A percentile compares a stretch with the other conserved stretches of the same genome.
These are phyloP conservation scores for Cheilosia grossa DNA, from an alignment of 2,888 invertebrate species.

Conservation along the genomic window DNA sequence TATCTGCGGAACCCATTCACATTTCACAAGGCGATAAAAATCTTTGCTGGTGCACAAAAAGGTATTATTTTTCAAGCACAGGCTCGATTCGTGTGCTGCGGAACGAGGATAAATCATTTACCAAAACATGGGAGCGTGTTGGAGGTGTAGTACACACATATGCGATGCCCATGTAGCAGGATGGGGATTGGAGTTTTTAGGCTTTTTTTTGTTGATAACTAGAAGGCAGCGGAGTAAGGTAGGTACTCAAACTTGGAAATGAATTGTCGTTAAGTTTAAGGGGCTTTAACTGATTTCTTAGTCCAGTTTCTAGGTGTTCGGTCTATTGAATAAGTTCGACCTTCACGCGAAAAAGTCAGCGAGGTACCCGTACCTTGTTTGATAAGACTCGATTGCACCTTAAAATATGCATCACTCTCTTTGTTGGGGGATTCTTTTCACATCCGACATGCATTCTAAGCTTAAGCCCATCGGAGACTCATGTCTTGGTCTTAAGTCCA, in stretches of 20 bases:
- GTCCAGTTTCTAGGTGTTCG: too few relatives aligned
- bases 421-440: too few relatives aligned
- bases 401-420: too few relatives aligned
- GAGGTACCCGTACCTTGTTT: too few relatives aligned
- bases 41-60: conserved; percentile 49
- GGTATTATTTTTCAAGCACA: conserved; percentile 69
- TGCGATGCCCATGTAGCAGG: background rate
- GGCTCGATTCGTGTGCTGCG: conserved; percentile 42
- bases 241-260: background rate
- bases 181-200: background rate
- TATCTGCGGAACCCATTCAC: conserved; percentile 68
- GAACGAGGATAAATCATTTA: conserved; percentile 63
- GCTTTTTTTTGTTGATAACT: background rate
- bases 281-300: background rate
- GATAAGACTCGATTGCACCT: too few relatives aligned
- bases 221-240: background rate
- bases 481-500: too few relatives aligned
- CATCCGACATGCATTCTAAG: too few relatives aligned
- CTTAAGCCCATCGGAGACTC: too few relatives aligned
- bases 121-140: conserved; percentile 59
- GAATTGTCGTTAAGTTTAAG: background rate
- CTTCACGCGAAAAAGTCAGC: too few relatives aligned
- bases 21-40: conserved; percentile 70
- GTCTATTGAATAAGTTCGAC: too few relatives aligned
- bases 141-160: conserved; percentile 1